Evolutionary conservation across 1,140 invertebrate species (phyloP), one percentile per base, ranked within the genome.

Genomic region (Carposina sasakii): DNA sequence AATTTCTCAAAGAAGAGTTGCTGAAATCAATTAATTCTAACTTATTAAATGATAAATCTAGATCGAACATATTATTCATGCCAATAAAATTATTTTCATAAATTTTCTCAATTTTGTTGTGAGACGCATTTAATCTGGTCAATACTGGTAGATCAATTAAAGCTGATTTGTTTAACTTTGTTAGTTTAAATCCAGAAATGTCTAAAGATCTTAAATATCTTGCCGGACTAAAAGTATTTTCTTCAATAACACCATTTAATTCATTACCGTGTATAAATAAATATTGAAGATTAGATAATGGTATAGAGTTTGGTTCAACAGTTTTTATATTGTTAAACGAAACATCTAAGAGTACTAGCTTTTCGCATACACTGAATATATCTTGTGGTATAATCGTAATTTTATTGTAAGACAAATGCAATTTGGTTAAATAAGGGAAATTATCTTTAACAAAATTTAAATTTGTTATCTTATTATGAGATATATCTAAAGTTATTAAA

Each of bases 31-130:
- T 51, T 16, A 52, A 24, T 19, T 19, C 51, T 23, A 81, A 37
- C 33, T 48, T 31, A 49, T 81, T 81, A 22, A 62, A 34, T 10
- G 77, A 81, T 21, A 81, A 15, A 52, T 81, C 76, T 49, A 81
- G 63, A 37, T 66, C 73, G 36, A 64, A 76, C 56, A 81, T 54
- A 49, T 78, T 74, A 30, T 61, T 53, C 13, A 71, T 36, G 19
- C 50, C 53, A 20, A 57, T 50, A 47, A 79, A 79, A 57, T 68
- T 79, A 34, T 67, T 67, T 0, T 56, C 20, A 10, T 54, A 46
- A 19, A 82, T 66, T n/a, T 47, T 36, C 24, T 60, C 47, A 23
- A 82, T 76, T 15, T 44, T 15, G 53, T 82, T 82, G 37, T 68
- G 43, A 1, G 72, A 79, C 21, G 79, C 48, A 52, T 79, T 78